phyloP scores from a whole-genome alignment of 2,113 vertebrate genomes.

The Microtus richardsoni region DNA sequence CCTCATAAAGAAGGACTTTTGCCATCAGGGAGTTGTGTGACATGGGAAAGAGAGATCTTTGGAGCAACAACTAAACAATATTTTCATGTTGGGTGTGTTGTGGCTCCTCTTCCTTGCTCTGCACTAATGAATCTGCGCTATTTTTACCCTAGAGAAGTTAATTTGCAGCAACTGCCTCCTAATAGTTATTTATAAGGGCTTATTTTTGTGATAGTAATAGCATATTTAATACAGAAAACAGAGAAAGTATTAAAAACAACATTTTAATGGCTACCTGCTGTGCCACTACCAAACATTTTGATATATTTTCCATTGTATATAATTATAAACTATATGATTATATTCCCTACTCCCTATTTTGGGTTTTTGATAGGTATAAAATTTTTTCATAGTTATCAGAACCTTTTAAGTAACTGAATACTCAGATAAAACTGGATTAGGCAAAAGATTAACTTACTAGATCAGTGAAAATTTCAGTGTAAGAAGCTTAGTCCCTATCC shows the following conservation, averaged over 20 bases:
- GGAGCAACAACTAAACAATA: conserved; percentile 13
- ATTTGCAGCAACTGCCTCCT: conserved; percentile 6
- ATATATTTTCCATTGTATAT: background rate
- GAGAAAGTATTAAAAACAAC: conserved; percentile 31
- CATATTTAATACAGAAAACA: conserved; percentile 53
- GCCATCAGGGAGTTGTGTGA: background rate
- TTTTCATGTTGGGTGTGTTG: conserved; percentile 10
- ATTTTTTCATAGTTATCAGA: background rate
- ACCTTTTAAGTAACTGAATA: conserved; percentile 43
- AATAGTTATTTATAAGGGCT: conserved; percentile 47
- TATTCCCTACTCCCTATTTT: background rate
- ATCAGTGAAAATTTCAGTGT: conserved; percentile 1
- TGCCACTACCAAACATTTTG: conserved; percentile 26
- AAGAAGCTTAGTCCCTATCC: background rate
- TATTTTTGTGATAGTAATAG: conserved; percentile 32
- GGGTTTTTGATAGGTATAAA: background rate
- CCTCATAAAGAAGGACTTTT: background rate
- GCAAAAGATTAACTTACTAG: conserved; percentile 17
- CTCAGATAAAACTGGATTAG: background rate
- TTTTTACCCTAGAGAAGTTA: conserved; percentile 44
- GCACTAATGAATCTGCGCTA: background rate
- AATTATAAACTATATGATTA: conserved; percentile 3
- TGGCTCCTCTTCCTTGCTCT: background rate
- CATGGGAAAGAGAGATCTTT: background rate
- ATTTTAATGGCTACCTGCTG: background rate